Percentiles rank a stretch among this genome's conserved stretches.
Conservation (phyloP, 2,888 invertebrate genomes). For the Meiosimyza decipiens region DNA sequence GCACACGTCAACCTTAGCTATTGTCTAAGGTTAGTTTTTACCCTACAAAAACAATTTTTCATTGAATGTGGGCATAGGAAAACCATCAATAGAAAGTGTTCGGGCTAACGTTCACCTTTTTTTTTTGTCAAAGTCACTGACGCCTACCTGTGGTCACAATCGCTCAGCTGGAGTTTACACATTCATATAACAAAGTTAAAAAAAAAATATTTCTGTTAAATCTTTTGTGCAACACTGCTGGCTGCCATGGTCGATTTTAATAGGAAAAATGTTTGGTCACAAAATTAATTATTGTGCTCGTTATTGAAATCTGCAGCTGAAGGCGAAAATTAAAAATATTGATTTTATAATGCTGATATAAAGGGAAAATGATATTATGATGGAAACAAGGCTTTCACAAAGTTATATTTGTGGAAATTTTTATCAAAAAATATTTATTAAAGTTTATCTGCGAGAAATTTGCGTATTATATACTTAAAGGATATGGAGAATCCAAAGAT, state of each 20-base stretch:
- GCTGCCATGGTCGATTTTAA: too few species aligned
- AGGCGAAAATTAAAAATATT: background rate
- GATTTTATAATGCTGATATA: too few species aligned
- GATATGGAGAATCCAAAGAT: too few species aligned
- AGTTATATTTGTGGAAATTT: too few species aligned
- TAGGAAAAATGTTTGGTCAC: conserved; percentile 17
- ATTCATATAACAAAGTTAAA: conserved; percentile 13
- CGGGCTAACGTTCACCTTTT: background rate
- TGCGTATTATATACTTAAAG: too few species aligned
- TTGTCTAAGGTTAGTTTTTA: conserved; percentile 41
- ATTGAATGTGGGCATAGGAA: conserved; percentile 42
- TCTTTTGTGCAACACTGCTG: too few species aligned
- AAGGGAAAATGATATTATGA: too few species aligned
- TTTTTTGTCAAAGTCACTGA: conserved; percentile 26
- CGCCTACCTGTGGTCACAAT: conserved; percentile 24
- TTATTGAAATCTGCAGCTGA: conserved; percentile 15
- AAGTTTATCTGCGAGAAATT: too few species aligned
- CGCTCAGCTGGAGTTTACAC: conserved; percentile 48
- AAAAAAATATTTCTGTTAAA: background rate
- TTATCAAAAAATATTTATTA: too few species aligned
- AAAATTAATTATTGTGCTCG: conserved; percentile 12
- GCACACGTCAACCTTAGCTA: conserved; percentile 40
- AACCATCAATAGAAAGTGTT: conserved; percentile 22
- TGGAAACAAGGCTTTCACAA: too few species aligned
- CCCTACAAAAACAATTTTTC: background rate